phyloP scores from a whole-genome alignment of 92 coral and sea anemone genomes.

The Isaurus tuberculatus region DNA sequence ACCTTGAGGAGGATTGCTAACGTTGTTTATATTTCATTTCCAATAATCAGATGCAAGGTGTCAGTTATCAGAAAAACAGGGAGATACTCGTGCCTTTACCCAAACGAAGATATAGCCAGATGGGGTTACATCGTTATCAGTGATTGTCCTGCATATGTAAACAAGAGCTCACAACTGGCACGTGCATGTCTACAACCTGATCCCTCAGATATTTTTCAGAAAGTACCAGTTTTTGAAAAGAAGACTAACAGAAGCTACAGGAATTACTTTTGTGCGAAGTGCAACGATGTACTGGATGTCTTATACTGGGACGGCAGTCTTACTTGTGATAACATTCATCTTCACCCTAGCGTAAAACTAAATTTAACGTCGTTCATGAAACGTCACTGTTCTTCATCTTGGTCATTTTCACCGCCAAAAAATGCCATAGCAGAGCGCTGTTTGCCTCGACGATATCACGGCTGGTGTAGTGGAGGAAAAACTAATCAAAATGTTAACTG shows the following conservation, averaged over 20 bases:
- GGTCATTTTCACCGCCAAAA: slow-evolving; percentile 6
- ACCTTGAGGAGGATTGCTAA: too few relatives aligned
- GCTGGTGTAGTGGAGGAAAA: neutral
- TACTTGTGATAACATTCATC: neutral
- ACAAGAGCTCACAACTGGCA: slow-evolving; percentile 8
- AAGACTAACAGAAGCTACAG: slow-evolving; percentile 16
- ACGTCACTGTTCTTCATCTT: neutral
- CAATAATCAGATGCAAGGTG: neutral
- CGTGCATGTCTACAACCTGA: slow-evolving; percentile 24
- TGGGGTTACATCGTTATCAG: slow-evolving; percentile 11
- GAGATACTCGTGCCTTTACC: neutral
- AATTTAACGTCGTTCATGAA: neutral
- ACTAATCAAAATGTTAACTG: neutral
- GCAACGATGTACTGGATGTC: neutral
- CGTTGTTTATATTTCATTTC: neutral
- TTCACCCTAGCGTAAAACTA: neutral
- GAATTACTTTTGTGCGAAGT: slow-evolving; percentile 18
- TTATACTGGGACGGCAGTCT: neutral
- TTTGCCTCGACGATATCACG: neutral
- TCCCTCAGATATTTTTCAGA: slow-evolving; percentile 14
- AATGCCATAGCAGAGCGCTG: neutral
- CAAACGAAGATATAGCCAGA: too few relatives aligned
- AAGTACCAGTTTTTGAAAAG: slow-evolving; percentile 19
- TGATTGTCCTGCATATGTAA: too few relatives aligned
- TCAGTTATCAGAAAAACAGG: neutral